phyloP scores from a whole-genome alignment of 1,140 invertebrate species.

The Drepana arcuata region DNA sequence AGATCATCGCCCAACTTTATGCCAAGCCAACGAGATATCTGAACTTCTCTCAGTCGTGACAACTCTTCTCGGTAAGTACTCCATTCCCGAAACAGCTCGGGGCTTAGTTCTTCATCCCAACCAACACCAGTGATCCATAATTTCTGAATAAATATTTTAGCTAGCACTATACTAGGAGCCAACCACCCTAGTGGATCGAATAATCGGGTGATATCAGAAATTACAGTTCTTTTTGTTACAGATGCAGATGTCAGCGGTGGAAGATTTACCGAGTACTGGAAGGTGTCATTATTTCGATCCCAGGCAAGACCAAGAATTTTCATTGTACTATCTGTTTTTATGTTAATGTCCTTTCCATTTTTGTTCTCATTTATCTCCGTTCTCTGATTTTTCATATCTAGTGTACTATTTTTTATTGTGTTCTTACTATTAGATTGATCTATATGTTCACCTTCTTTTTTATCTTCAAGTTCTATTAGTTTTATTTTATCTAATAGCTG shows the following conservation, averaged over 20 bases:
- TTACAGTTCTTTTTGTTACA: slow-evolving; percentile 2
- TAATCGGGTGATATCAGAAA: slow-evolving; percentile 2
- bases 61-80: slow-evolving; percentile 3
- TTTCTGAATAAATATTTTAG: slow-evolving; percentile 5
- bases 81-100: slow-evolving; percentile 1
- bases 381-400: too few relatives aligned
- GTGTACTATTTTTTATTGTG: too few relatives aligned
- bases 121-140: slow-evolving; percentile 3
- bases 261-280: slow-evolving; percentile 3
- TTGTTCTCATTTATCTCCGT: too few relatives aligned
- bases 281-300: slow-evolving; percentile 1
- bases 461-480: too few relatives aligned
- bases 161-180: slow-evolving; percentile 1
- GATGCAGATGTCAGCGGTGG: background rate
- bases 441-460: too few relatives aligned
- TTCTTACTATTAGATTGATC: too few relatives aligned
- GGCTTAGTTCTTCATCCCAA: slow-evolving; percentile 2
- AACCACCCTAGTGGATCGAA: slow-evolving; percentile 6
- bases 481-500: too few relatives aligned
- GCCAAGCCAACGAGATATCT: background rate
- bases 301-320: slow-evolving; percentile 6
- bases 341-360: background rate
- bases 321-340: slow-evolving; percentile 4
- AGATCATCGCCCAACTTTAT: background rate
- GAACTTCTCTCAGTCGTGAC: background rate